These are phyloP conservation scores for Montipora efflorescens DNA, from an alignment of 64 coral and sea anemone species.

Conservation along the genomic window DNA sequence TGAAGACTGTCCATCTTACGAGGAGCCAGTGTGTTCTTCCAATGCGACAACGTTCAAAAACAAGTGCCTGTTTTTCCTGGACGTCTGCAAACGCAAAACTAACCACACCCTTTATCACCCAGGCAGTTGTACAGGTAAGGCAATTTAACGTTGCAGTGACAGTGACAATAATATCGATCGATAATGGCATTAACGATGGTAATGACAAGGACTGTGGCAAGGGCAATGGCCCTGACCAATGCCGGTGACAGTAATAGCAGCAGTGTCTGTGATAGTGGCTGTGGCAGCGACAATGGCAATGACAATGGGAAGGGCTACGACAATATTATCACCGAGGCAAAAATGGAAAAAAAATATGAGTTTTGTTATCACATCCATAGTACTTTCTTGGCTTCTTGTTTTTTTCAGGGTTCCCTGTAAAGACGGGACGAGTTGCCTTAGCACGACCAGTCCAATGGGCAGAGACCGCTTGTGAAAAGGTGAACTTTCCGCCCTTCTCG, in stretches of 20 bases:
- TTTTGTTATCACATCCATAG: neutral
- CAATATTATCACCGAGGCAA: too few relatives aligned
- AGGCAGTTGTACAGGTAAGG: constrained; percentile 70
- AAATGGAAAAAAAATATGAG: neutral
- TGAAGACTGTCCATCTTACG: constrained; percentile 66
- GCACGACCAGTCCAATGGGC: neutral
- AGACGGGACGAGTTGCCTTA: constrained; percentile 31
- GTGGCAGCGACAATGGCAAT: too few relatives aligned
- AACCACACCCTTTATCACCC: constrained; percentile 74
- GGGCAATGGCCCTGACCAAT: too few relatives aligned
- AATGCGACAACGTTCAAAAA: constrained; percentile 74
- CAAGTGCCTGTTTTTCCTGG: constrained; percentile 45
- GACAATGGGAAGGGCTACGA: too few relatives aligned
- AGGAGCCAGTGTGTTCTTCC: constrained; percentile 72
- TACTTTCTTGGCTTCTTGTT: neutral
- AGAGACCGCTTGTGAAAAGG: constrained; percentile 30
- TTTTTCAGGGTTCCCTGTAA: constrained; percentile 48
- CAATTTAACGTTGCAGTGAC: neutral
- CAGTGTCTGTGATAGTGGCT: too few relatives aligned
- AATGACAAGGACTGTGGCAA: too few relatives aligned
- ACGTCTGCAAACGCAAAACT: constrained; percentile 42
- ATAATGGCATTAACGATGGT: too few relatives aligned
- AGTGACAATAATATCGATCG: too few relatives aligned
- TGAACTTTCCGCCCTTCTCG: constrained; percentile 41
- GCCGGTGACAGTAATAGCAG: too few relatives aligned